Base-by-base conservation (phyloP, 2,888 invertebrate genomes). In the Rhamphomyia laevipes region DNA sequence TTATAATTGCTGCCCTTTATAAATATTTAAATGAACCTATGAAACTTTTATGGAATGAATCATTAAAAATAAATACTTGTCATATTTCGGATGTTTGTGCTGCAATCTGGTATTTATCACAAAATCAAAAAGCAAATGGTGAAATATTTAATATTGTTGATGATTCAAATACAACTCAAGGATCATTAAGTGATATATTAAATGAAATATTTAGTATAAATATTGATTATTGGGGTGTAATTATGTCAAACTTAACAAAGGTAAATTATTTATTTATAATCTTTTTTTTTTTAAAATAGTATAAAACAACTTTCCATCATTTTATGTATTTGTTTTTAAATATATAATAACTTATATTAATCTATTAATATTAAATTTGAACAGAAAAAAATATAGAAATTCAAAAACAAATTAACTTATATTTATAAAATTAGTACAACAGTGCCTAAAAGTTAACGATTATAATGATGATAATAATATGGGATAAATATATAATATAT, bases 1-100 rank as follows among this genome's bases (percentile, higher is more conserved):
- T 93, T 47, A 79, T 93, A 33, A 83, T 89, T 60, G 92, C 90
- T 50, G 86, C 86, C 37, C 82, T 93, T 55, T 94, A 94, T 71
- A 89, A 87, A 64, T 82, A 89, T 63, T 74, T 92, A 30, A 81
- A 82, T 35, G 90, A 93, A 70, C 86, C 87, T 55, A 91, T 94
- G 91, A 90, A 91, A 69, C 74, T 94, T 33, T 73, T 93, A 18
- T 94, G 93, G 92, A 87, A 85, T 38, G 81, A 83, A 12, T 81
- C 86, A 52, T 75, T 93, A 56, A 82, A 81, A 63, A 78, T 90
- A 73, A 89, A 92, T 71, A 94, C 93, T 0, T 82, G 93, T 21
- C 90, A 93, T 66, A 88, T 91, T 1, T 67, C 72, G 17, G 94
- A 94, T 71, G 76, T 90, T n/a, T 86, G 83, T 63, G 75, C 82